Evolutionary conservation across 2,797 vertebrate species (phyloP).

Genomic region (Dendrocincla tyrannina): DNA sequence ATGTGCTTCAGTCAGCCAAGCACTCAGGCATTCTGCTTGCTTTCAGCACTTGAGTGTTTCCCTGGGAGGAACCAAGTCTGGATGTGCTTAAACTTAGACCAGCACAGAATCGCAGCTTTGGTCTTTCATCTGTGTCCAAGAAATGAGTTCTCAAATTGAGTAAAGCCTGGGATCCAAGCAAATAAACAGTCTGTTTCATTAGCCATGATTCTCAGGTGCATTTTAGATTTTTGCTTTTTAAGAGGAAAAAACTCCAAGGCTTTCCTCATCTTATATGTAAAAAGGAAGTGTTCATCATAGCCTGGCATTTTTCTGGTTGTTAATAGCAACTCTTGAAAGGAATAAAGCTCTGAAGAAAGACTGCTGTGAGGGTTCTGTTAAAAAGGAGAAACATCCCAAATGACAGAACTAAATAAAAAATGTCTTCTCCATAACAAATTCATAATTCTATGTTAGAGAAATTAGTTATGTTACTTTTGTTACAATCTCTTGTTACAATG

Average conservation of each 20-base stretch:
- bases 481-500: background rate
- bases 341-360: background rate
- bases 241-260: background rate
- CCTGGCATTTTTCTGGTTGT: background rate
- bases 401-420: background rate
- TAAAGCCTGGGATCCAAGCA: background rate
- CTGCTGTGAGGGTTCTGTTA: background rate
- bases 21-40: background rate
- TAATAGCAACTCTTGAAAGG: background rate
- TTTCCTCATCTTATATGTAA: background rate
- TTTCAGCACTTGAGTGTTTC: background rate
- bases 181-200: background rate
- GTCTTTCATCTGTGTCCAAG: background rate
- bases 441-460: background rate
- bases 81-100: background rate
- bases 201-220: background rate
- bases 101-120: fast-evolving
- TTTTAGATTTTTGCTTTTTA: background rate
- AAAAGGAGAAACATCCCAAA: background rate
- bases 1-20: background rate
- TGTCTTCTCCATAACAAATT: background rate
- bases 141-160: background rate
- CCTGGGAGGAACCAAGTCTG: background rate
- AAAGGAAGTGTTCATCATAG: background rate
- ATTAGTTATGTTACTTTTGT: background rate